Conservation (phyloP, 2,888 invertebrate genomes). For the Megalurothrips usitatus region DNA sequence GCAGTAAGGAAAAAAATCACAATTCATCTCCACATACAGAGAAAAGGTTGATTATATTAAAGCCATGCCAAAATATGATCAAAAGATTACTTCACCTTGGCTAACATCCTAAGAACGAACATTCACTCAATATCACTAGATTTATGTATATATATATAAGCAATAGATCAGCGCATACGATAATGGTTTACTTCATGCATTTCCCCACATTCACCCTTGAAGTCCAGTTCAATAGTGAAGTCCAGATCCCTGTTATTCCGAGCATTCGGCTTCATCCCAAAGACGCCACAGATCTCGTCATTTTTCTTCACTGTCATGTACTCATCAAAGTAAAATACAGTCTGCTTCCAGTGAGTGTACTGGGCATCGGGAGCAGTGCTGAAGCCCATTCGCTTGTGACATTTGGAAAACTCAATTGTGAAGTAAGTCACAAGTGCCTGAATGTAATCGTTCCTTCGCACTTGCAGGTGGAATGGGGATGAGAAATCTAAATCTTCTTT, state of each 20-base stretch:
- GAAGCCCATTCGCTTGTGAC: slow-evolving; percentile 96
- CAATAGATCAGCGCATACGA: slow-evolving; percentile 72
- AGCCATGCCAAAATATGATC: too few species aligned
- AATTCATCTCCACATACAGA: not conserved
- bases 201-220: slow-evolving; percentile 83
- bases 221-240: slow-evolving; percentile 87
- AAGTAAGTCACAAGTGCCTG: slow-evolving; percentile 98
- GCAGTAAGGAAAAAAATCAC: slow-evolving; percentile 27
- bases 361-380: slow-evolving; percentile 97
- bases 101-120: not conserved
- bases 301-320: slow-evolving; percentile 94
- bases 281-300: slow-evolving; percentile 88
- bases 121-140: too few species aligned
- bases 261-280: slow-evolving; percentile 92
- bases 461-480: slow-evolving; percentile 75
- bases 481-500: slow-evolving; percentile 90
- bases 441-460: slow-evolving; percentile 86
- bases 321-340: slow-evolving; percentile 96
- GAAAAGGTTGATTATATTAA: not conserved
- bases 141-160: slow-evolving; percentile 31
- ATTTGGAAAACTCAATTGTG: slow-evolving; percentile 98
- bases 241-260: slow-evolving; percentile 96
- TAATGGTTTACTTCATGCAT: slow-evolving; percentile 82
- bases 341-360: slow-evolving; percentile 99
- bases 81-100: not conserved